phyloP scores from a whole-genome alignment of 1,140 invertebrate species.

The Plodia interpunctella region DNA sequence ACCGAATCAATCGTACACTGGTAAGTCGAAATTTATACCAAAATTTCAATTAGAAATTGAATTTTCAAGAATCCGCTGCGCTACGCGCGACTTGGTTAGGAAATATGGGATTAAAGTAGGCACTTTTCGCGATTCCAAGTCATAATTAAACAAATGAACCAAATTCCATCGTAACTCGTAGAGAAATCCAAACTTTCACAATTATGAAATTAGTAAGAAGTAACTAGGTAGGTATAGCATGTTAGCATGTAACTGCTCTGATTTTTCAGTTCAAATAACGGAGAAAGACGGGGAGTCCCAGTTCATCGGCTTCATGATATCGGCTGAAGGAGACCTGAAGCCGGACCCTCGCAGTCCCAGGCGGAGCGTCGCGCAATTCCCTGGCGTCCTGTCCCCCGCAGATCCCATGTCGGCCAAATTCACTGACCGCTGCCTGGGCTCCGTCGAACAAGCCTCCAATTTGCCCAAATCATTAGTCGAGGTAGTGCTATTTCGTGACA shows the following conservation, averaged over 20 bases:
- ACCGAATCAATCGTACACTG: constrained; percentile 55
- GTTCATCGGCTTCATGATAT: constrained; percentile 62
- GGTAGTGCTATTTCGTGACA: constrained; percentile 25
- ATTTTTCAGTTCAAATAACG: constrained; percentile 45
- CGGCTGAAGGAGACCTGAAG: constrained; percentile 54
- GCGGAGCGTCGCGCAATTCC: constrained; percentile 34
- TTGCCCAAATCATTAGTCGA: constrained; percentile 46
- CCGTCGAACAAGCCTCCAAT: constrained; percentile 51
- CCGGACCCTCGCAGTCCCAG: constrained; percentile 54
- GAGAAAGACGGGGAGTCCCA: constrained; percentile 44
- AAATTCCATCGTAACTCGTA: background rate
- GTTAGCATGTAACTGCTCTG: no score
- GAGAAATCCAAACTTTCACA: background rate
- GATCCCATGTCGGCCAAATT: constrained; percentile 39
- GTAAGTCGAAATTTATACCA: constrained; percentile 24
- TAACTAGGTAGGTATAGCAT: no score
- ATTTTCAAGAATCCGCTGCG: no score
- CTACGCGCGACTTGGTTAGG: no score
- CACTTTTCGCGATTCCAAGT: no score
- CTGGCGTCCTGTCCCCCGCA: constrained; percentile 49
- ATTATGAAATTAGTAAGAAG: no score
- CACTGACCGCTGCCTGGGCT: constrained; percentile 55
- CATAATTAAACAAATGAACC: no score
- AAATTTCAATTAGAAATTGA: background rate
- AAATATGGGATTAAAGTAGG: no score